Percentiles rank a stretch among this genome's conserved stretches.
These are phyloP conservation scores for Trachemys scripta DNA, from an alignment of 2,113 vertebrate species.

Conservation along the genomic window DNA sequence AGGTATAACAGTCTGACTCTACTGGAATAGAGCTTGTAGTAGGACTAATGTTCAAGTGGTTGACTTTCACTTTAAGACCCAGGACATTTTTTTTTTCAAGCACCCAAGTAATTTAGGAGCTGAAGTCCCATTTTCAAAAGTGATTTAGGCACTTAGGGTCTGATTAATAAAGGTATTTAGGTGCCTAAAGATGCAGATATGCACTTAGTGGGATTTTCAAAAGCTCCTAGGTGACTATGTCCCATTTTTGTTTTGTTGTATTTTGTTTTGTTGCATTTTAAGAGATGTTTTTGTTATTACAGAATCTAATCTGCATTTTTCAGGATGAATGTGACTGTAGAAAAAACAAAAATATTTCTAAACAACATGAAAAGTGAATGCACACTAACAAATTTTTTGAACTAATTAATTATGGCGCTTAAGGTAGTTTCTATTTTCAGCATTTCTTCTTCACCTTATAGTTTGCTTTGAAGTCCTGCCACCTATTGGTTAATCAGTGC, in stretches of 20 bases:
- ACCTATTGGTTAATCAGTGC: constrained; percentile 62
- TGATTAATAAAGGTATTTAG: background rate
- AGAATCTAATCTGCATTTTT: background rate
- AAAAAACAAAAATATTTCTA: background rate
- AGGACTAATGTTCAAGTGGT: background rate
- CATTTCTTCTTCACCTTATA: background rate
- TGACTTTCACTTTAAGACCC: background rate
- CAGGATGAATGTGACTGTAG: background rate
- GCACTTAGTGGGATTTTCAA: background rate
- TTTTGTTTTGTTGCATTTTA: background rate
- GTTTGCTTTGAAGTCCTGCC: constrained; percentile 70
- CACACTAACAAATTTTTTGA: background rate
- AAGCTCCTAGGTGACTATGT: background rate
- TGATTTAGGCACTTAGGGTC: constrained; percentile 20
- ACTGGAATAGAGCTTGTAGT: background rate
- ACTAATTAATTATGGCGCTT: background rate
- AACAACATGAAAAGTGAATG: background rate
- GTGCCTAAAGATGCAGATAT: background rate
- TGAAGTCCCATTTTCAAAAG: constrained; percentile 37
- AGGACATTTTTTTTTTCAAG: constrained; percentile 51
- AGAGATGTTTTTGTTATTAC: background rate
- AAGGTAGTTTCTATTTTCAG: background rate
- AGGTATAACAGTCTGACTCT: background rate
- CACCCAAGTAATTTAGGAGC: constrained; percentile 36
- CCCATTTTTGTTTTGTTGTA: background rate